phyloP scores from a whole-genome alignment of 2,113 vertebrate species.

The Ivindomyrus marchei region DNA sequence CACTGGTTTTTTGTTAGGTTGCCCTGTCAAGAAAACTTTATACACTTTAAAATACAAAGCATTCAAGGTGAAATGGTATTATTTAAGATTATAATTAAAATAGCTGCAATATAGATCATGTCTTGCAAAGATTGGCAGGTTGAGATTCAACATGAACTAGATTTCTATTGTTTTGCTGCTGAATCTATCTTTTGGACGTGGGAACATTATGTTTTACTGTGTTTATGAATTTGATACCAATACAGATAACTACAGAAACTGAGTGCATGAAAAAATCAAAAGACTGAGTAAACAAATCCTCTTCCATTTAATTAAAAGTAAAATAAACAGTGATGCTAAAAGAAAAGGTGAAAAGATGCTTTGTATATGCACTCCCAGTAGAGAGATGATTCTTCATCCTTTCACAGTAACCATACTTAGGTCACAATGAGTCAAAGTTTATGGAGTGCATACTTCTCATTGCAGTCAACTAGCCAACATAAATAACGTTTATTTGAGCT shows the following conservation, averaged over 20 bases:
- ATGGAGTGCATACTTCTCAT: neutral
- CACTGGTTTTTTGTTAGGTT: neutral
- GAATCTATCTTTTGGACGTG: neutral
- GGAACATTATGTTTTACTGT: neutral
- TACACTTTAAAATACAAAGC: neutral
- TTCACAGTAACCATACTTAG: neutral
- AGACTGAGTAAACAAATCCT: neutral
- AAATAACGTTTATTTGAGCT: neutral
- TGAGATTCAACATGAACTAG: neutral
- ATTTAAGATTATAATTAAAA: neutral
- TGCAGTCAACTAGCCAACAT: neutral
- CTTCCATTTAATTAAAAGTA: neutral
- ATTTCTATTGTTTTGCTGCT: neutral
- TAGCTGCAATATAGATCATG: neutral
- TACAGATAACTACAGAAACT: neutral
- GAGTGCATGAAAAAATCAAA: neutral
- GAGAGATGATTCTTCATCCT: neutral
- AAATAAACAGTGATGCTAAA: neutral
- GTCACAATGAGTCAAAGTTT: neutral
- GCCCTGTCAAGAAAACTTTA: neutral
- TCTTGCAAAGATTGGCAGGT: neutral
- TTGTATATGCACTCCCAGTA: neutral
- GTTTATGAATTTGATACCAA: neutral
- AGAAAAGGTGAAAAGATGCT: neutral
- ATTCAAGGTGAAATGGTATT: neutral